phyloP scores from a whole-genome alignment of 2,888 invertebrate species.

The Diploptera punctata region DNA sequence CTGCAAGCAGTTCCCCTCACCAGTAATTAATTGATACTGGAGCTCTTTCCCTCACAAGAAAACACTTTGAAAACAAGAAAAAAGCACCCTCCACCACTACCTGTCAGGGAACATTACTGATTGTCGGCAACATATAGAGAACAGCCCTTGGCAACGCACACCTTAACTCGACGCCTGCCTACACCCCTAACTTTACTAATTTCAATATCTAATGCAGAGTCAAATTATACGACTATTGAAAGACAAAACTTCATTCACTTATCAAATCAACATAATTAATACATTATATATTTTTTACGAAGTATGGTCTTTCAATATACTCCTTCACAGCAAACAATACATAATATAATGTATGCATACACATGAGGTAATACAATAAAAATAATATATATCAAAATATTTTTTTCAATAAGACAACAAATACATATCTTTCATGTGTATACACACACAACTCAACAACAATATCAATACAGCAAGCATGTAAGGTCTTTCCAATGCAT shows the following conservation, averaged over 20 bases:
- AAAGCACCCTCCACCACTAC: constrained; percentile 24
- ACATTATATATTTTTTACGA: not conserved
- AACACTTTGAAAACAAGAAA: constrained; percentile 28
- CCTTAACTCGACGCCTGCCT: constrained; percentile 45
- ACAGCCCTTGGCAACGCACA: constrained; percentile 56
- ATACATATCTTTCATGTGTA: constrained; percentile 43
- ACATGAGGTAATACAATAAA: not conserved
- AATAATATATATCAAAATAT: no score
- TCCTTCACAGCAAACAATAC: not conserved
- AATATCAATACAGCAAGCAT: constrained; percentile 15
- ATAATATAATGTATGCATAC: not conserved
- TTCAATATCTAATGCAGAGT: not conserved
- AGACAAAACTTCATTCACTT: constrained; percentile 11
- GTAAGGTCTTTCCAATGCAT: not conserved
- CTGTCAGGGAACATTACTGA: constrained; percentile 54
- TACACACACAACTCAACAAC: constrained; percentile 35
- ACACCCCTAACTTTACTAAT: constrained; percentile 44
- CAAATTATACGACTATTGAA: not conserved
- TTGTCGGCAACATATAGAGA: constrained; percentile 51
- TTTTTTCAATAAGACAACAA: no score
- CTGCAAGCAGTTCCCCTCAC: constrained; percentile 21
- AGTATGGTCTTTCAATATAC: not conserved
- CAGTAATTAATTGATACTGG: not conserved
- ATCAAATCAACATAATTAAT: no score
- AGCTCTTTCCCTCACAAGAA: constrained; percentile 13